Evolutionary conservation across 2,797 vertebrate species (phyloP), one percentile per base, ranked within the genome.

Genomic region (Schizothorax lantsangensis): DNA sequence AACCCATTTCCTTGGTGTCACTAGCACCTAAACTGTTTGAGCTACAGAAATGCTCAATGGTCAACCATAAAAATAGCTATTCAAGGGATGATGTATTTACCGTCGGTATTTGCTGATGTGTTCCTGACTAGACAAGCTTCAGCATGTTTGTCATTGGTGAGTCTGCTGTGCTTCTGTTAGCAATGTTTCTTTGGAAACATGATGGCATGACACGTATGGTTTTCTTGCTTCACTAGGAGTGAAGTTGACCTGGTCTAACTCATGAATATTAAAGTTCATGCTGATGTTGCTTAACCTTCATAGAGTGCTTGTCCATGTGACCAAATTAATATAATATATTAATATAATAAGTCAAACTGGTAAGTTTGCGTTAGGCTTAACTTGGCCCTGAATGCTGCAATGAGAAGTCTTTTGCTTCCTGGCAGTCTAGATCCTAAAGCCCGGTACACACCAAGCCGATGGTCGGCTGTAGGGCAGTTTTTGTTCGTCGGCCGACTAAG

Each of bases 211-310:
- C 40, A 43, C 40, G 12, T 15, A 57, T 79, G 21, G 52, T 59
- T 40, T 7, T 38, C 75, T 57, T 21, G 52, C 19, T 38, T 21
- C 26, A 75, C 30, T 52, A 12, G 26, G 5, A 40, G 54, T 6
- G 4, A 62, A 3, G 54, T 26, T 62, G 15, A 43, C 52, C 33
- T 40, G 12, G 36, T 10, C 23, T 59, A 59, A 40, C 54, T 26
- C 54, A 59, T 59, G 23, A 79, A 40, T 59, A 79, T 26, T 79
- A 43, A 62, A 43, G 54, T 59, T 62, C 15, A 62, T 40, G 54
- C 54, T 62, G 23, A 30, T 0, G 2, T n/a, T 43, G 54, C 23
- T 19, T 43, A 43, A 62, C 54, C 5, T 62, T 62, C 14, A 43
- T 5, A 79, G 21, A 77, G 10, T 4, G 19, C 30, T 54, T 5